A percentile compares a stretch with the other conserved stretches of the same genome.
These are phyloP conservation scores for Pherbina coryleti DNA, from an alignment of 2,888 invertebrate species.

Conservation along the genomic window DNA sequence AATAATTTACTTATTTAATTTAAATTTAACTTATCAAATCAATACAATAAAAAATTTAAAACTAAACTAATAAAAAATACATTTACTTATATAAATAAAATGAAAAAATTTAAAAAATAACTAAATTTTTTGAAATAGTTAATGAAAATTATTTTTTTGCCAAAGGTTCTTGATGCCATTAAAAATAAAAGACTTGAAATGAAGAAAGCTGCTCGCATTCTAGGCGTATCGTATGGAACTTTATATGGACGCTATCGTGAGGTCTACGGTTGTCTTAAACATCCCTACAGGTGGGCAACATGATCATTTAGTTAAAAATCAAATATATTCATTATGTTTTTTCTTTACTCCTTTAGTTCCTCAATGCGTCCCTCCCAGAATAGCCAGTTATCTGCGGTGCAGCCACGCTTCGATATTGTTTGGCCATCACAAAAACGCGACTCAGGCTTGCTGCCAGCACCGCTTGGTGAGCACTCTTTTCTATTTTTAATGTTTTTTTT, in stretches of 20 bases:
- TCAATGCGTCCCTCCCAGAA: slow-evolving; percentile 57
- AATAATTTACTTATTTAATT: too few species aligned
- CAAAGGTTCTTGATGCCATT: slow-evolving; percentile 86
- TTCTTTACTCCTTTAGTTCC: slow-evolving; percentile 49
- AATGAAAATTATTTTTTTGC: neutral
- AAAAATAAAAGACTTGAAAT: slow-evolving; percentile 92
- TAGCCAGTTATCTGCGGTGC: slow-evolving; percentile 54
- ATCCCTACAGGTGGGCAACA: slow-evolving; percentile 80
- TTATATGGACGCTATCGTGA: slow-evolving; percentile 90
- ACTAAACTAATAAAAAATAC: too few species aligned
- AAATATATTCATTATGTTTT: neutral
- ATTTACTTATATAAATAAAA: too few species aligned
- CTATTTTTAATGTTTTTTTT: neutral
- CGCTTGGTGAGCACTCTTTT: slow-evolving; percentile 53
- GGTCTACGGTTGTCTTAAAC: slow-evolving; percentile 88
- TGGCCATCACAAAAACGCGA: slow-evolving; percentile 56
- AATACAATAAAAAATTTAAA: too few species aligned
- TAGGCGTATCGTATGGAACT: slow-evolving; percentile 92
- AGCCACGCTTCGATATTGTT: slow-evolving; percentile 60
- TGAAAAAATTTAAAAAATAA: too few species aligned
- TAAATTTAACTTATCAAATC: too few species aligned
- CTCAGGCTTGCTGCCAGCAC: slow-evolving; percentile 45
- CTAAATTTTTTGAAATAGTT: neutral
- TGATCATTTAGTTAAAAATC: neutral
- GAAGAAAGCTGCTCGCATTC: slow-evolving; percentile 91